Conservation (phyloP, 2,113 vertebrate species). For the Laticauda laticaudata region DNA sequence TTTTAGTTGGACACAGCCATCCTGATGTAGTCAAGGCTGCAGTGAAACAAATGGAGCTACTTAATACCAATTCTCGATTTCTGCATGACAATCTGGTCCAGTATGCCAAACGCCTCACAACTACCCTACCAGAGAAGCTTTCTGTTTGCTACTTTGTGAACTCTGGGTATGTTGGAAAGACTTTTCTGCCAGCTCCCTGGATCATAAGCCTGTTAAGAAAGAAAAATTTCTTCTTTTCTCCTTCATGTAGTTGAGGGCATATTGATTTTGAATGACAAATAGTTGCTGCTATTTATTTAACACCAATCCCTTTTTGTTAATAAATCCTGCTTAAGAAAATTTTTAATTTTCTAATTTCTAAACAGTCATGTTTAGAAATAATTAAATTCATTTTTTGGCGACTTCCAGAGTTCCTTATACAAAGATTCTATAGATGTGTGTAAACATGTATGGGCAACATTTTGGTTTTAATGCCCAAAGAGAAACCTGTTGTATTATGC, state of each 20-base stretch:
- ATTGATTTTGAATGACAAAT: not conserved
- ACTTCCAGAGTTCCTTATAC: not conserved
- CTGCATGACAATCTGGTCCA: constrained; percentile 92
- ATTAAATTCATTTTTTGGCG: not conserved
- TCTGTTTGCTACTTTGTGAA: constrained; percentile 97
- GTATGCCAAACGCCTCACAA: constrained; percentile 85
- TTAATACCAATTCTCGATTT: constrained; percentile 96
- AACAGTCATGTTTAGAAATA: not conserved
- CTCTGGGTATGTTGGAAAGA: constrained; percentile 81
- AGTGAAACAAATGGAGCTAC: constrained; percentile 87
- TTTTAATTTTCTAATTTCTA: too few species aligned
- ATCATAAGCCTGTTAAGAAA: not conserved
- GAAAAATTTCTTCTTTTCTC: not conserved
- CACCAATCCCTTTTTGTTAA: not conserved
- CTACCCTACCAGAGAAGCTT: constrained; percentile 84
- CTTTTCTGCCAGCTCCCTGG: not conserved
- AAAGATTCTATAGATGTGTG: not conserved
- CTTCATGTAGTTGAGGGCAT: not conserved
- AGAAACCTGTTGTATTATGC: constrained; percentile 7
- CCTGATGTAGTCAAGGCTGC: constrained; percentile 87
- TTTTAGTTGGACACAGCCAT: constrained; percentile 91
- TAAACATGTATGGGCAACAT: not conserved
- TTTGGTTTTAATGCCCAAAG: constrained; percentile 27
- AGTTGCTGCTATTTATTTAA: not conserved
- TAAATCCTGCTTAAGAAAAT: not conserved